Evolutionary conservation across 2,888 invertebrate species (phyloP).

Genomic region (Norana najaformis): DNA sequence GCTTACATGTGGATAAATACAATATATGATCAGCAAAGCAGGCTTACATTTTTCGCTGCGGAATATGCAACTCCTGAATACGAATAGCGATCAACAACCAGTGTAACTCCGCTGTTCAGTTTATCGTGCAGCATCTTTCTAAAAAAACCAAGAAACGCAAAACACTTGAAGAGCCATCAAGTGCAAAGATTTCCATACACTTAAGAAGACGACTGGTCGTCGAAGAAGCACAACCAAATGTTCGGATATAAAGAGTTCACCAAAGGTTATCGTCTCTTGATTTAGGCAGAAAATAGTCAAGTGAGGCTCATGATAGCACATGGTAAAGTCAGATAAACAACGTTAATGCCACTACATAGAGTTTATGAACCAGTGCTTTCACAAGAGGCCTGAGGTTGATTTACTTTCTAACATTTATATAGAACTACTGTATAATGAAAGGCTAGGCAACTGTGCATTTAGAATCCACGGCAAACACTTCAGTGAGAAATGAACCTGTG

Average conservation of each 20-base stretch:
- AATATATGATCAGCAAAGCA: not conserved
- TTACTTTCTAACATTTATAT: not conserved
- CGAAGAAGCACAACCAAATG: not conserved
- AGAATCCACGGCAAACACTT: too few species aligned
- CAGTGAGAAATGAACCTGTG: too few species aligned
- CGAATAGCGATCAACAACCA: constrained; percentile 92
- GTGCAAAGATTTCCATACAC: constrained; percentile 13
- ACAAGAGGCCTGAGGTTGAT: not conserved
- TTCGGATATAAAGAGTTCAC: not conserved
- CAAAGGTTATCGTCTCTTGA: not conserved
- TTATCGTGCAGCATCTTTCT: constrained; percentile 69
- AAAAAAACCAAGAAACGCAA: constrained; percentile 28
- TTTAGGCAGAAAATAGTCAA: constrained; percentile 5
- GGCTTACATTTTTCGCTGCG: constrained; percentile 61
- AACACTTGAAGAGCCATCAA: not conserved
- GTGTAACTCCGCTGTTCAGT: constrained; percentile 74
- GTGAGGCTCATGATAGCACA: not conserved
- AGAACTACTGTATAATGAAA: not conserved
- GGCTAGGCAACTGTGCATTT: too few species aligned
- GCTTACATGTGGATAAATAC: not conserved
- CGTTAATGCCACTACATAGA: not conserved
- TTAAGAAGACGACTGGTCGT: not conserved
- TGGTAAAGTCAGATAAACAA: not conserved
- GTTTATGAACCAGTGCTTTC: not conserved
- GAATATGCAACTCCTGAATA: constrained; percentile 85